Evolutionary conservation across 2,797 vertebrate species (phyloP), one percentile per base, ranked within the genome.

Genomic region (Ctenopoma kingsleyae): DNA sequence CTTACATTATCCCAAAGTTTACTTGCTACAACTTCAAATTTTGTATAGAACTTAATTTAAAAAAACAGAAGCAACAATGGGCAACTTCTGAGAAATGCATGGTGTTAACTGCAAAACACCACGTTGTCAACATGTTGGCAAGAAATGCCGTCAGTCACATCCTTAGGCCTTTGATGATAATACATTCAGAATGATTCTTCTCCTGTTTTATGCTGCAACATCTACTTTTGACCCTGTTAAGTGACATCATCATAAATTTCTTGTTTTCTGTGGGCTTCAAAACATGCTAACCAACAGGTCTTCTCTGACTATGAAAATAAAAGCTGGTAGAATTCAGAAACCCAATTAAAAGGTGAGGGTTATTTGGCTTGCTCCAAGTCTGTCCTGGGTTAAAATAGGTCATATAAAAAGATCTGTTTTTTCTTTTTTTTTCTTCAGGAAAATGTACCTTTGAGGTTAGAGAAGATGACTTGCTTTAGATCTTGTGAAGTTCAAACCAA

Each of bases 331-430:
- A 84, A 86, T 88, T 87, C 74, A 78, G 48, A 82, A 86, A 86
- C 91, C 90, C 90, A 91, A 92, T 91, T 52, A 88, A 87, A 90
- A 48, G 71, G 68, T 82, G 84, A 84, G 65, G 71, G 77, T 79
- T 89, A 89, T 92, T 92, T 92, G 91, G 92, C 90, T 92, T 91
- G 80, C 79, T 92, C 87, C 87, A 80, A 85, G 88, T 88, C 57
- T 77, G 83, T 88, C 88, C 89, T 90, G 89, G 91, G 87, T 90
- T 88, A 88, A 86, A 90, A 87, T 80, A 88, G 80, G 70, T 46
- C 15, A 62, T 93, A 92, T 85, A 90, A 88, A 91, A 89, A 76
- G 38, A 61, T 84, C 65, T 48, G 4, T 62, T 76, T 32, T 27
- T 27, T 27, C 67, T 30, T 43, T 10, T 16, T 6, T 44, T 2